Conservation (phyloP, 2,888 invertebrate genomes). For the Drosophila helvetica region DNA sequence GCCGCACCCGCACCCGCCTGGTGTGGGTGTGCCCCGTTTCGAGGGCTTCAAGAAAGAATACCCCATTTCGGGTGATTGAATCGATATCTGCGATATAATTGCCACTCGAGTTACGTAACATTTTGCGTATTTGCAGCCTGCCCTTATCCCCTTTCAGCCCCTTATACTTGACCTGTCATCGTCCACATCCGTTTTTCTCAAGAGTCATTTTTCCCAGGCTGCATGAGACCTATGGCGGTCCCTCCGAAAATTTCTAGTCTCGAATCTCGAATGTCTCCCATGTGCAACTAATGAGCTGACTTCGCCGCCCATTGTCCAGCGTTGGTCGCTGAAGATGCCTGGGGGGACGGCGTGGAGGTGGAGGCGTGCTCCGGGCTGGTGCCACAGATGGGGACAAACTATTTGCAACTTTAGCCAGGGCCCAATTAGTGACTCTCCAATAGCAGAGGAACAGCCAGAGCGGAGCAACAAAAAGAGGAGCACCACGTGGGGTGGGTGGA, state of each 20-base stretch:
- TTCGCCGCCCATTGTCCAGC: conserved; percentile 38
- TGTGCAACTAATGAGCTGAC: conserved; percentile 47
- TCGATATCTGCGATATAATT: conserved; percentile 42
- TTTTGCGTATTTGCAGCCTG: background rate
- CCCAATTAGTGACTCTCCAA: conserved; percentile 77
- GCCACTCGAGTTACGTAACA: conserved; percentile 32
- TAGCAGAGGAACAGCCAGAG: conserved; percentile 27
- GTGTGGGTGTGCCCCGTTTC: no score
- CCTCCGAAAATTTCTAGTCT: background rate
- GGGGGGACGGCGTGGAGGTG: background rate
- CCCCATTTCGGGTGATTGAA: background rate
- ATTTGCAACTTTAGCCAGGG: conserved; percentile 67
- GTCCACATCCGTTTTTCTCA: background rate
- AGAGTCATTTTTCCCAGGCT: background rate
- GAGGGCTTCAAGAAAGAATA: no score
- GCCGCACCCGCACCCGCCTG: no score
- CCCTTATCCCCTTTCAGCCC: background rate
- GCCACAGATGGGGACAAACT: conserved; percentile 53
- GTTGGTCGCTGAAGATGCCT: background rate
- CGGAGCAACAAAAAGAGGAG: background rate
- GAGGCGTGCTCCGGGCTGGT: background rate
- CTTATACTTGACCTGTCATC: background rate
- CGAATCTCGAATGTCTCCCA: conserved; percentile 42
- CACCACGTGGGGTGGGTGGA: background rate
- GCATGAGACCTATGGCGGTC: no score